Base-by-base conservation (phyloP, 2,113 vertebrate genomes). In the Pseudorhombus dupliciocellatus region DNA sequence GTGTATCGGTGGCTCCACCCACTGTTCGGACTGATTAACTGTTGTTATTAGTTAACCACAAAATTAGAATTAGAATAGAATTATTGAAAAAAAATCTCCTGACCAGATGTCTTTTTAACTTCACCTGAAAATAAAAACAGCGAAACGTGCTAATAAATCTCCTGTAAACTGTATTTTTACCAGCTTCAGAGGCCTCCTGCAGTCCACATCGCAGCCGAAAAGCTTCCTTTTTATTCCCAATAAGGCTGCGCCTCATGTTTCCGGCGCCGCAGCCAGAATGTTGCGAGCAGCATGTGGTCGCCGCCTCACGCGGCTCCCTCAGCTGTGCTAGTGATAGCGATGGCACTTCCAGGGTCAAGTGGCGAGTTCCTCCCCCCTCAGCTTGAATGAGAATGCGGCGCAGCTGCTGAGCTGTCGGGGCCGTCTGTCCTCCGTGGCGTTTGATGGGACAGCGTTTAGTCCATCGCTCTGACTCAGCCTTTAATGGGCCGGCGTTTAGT, bases 341-440 rank as follows among this genome's bases (percentile, higher is more conserved):
- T 28, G 75, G 52, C 46, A 34, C 77, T 59, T 55, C 21, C 44
- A 54, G 70, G 87, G 86, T 81, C 75, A 81, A 82, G 76, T 57
- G 67, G 44, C 7, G 18, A 65, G 54, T 10, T 15, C 15, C 75
- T 48, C 25, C 56, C 55, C 73, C 58, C 55, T 80, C 63, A 56
- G 61, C 79, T 6, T 48, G 31, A 70, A 21, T 20, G 46, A 62
- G 75, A 78, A 78, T 53, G 62, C 16, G 31, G 54, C 87, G 56
- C 89, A 92, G 88, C 88, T 91, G 87, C 85, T 85, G 9, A 12
- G 55, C 65, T 83, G 82, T 75, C 55, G 65, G 73, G 68, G 48
- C 75, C 74, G 61, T 90, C 83, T 81, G 84, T 66, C 80, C 42
- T 46, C 42, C 42, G 4, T 1, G 4, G 16, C 6, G 42, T 46